phyloP scores from a whole-genome alignment of 2,888 invertebrate genomes.

The Cryptocephalus primarius region DNA sequence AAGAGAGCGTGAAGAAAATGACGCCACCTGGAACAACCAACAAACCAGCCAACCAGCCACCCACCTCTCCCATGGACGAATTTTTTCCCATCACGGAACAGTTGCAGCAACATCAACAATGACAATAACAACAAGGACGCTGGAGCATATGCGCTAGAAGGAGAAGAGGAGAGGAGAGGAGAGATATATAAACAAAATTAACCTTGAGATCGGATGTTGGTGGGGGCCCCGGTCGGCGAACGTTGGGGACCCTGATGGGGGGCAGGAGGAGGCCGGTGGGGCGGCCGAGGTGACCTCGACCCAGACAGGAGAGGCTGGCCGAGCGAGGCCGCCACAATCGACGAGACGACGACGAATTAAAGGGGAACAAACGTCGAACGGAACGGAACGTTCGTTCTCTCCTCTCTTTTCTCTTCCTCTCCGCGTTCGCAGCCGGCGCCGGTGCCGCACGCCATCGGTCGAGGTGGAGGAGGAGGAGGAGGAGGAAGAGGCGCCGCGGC shows the following conservation, averaged over 20 bases:
- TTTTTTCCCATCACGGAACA: too few species aligned
- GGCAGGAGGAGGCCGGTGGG: conserved; percentile 15
- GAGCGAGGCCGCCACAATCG: conserved; percentile 29
- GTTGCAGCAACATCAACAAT: too few species aligned
- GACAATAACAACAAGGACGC: too few species aligned
- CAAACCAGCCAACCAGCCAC: too few species aligned
- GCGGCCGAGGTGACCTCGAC: conserved; percentile 33
- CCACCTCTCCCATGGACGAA: too few species aligned
- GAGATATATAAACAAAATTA: conserved; percentile 33
- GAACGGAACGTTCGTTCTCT: background rate
- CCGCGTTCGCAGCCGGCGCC: background rate
- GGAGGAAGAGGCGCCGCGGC: background rate
- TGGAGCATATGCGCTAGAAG: too few species aligned
- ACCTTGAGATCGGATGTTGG: conserved; percentile 32
- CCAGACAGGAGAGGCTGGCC: conserved; percentile 30
- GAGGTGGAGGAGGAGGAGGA: background rate
- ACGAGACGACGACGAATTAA: conserved; percentile 28
- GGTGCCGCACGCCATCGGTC: background rate
- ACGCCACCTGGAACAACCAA: too few species aligned
- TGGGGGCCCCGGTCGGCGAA: conserved; percentile 3
- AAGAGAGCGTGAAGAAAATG: too few species aligned
- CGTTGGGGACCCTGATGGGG: conserved; percentile 1
- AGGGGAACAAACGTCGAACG: conserved; percentile 24
- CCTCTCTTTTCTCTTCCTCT: background rate
- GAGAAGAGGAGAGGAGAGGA: conserved; percentile 2